A percentile compares a stretch with the other conserved stretches of the same genome.
These are phyloP conservation scores for Scomberomorus guttatus DNA, from an alignment of 2,797 vertebrate genomes.

Conservation along the genomic window DNA sequence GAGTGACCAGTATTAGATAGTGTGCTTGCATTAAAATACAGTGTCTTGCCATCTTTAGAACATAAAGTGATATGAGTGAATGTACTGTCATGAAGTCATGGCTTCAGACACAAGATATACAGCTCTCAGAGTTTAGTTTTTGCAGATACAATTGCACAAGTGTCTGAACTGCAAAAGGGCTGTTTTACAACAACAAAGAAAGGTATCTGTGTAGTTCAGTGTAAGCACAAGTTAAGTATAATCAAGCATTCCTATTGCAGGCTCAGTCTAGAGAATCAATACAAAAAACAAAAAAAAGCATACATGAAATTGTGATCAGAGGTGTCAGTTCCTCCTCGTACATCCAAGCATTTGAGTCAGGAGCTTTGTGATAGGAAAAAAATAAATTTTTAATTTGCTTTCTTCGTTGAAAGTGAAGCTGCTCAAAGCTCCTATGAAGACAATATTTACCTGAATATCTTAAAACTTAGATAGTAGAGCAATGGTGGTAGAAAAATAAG, in stretches of 20 bases:
- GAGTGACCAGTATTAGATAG: not conserved
- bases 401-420: not conserved
- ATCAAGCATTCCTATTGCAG: no score
- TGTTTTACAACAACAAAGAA: not conserved
- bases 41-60: not conserved
- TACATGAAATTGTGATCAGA: not conserved
- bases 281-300: not conserved
- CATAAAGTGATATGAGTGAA: not conserved
- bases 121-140: not conserved
- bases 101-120: not conserved
- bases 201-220: no score
- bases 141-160: not conserved
- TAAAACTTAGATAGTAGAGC: not conserved
- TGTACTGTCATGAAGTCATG: not conserved
- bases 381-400: constrained; percentile 1
- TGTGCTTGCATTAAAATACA: constrained; percentile 1
- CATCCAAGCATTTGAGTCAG: not conserved
- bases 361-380: not conserved
- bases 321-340: not conserved
- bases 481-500: no score
- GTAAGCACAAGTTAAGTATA: not conserved
- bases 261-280: no score
- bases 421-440: not conserved
- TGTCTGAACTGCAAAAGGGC: not conserved
- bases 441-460: not conserved